These are phyloP conservation scores for Polylopha cassiicola DNA, from an alignment of 2,888 invertebrate genomes.

Conservation along the genomic window DNA sequence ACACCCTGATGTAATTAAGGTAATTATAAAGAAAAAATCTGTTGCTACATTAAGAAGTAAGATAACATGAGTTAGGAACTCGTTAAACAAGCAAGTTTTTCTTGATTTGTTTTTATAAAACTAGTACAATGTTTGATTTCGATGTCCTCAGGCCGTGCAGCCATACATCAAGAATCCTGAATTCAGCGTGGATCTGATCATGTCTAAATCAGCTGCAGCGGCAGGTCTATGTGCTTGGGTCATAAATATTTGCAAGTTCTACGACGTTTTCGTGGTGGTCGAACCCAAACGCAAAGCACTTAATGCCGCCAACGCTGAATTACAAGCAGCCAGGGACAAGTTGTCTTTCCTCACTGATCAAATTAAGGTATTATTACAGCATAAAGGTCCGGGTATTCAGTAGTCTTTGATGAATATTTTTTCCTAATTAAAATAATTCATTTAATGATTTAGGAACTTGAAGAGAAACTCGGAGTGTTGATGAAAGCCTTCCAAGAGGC, in stretches of 20 bases:
- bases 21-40: constrained; percentile 40
- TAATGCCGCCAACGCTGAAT: constrained; percentile 88
- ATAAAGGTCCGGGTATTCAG: background rate
- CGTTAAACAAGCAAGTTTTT: no score
- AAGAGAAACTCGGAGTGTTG: constrained; percentile 85
- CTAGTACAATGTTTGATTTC: no score
- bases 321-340: constrained; percentile 88
- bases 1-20: constrained; percentile 90
- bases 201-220: constrained; percentile 92
- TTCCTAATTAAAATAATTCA: background rate
- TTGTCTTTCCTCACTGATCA: constrained; percentile 85
- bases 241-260: constrained; percentile 92
- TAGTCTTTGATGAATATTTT: background rate
- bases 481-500: constrained; percentile 92
- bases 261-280: constrained; percentile 93
- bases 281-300: constrained; percentile 94
- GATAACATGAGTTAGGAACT: no score
- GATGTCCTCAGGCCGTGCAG: constrained; percentile 73
- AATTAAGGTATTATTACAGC: constrained; percentile 66
- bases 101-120: no score
- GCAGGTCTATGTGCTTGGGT: constrained; percentile 97
- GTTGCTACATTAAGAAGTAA: no score
- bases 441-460: constrained; percentile 76
- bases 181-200: constrained; percentile 89
- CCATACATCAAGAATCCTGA: constrained; percentile 83